A percentile compares a stretch with the other conserved stretches of the same genome.
phyloP scores from a whole-genome alignment of 1,140 invertebrate genomes.

The Drosophila lowei region DNA sequence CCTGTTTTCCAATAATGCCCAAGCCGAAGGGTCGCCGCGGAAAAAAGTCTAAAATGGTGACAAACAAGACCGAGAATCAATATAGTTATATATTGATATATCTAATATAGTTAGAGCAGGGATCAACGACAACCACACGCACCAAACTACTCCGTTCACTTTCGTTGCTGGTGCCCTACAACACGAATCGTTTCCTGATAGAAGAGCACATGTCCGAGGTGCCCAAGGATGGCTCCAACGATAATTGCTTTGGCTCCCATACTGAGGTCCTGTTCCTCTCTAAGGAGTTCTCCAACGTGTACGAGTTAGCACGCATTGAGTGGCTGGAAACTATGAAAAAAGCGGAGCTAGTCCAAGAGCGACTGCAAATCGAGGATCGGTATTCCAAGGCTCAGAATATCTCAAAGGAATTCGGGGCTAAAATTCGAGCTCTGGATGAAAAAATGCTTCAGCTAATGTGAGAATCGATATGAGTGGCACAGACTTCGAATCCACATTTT shows the following conservation, averaged over 20 bases:
- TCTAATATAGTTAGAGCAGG: conserved; percentile 4
- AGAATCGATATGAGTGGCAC: conserved; percentile 74
- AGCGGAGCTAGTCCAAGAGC: conserved; percentile 93
- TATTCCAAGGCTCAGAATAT: conserved; percentile 84
- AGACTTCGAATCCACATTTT: neutral
- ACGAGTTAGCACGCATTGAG: conserved; percentile 94
- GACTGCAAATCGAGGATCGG: conserved; percentile 92
- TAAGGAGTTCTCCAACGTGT: conserved; percentile 96
- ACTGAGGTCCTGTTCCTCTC: conserved; percentile 95
- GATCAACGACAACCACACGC: conserved; percentile 59
- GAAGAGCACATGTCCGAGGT: conserved; percentile 93
- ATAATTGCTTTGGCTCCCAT: conserved; percentile 92
- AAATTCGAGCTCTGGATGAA: conserved; percentile 69
- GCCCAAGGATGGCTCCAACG: conserved; percentile 90
- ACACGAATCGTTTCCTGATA: conserved; percentile 97
- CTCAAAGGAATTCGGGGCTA: conserved; percentile 64
- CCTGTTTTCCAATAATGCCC: too few species aligned
- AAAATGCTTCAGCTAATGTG: conserved; percentile 69
- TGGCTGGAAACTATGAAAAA: conserved; percentile 91
- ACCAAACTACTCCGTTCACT: conserved; percentile 77
- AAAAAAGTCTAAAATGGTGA: conserved; percentile 81
- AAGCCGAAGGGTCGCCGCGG: conserved; percentile 83
- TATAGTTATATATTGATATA: conserved; percentile 76
- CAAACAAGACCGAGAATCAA: conserved; percentile 80
- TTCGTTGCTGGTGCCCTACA: conserved; percentile 90